Evolutionary conservation across 1,140 invertebrate species (phyloP).

Genomic region (Tribolium castaneum): DNA sequence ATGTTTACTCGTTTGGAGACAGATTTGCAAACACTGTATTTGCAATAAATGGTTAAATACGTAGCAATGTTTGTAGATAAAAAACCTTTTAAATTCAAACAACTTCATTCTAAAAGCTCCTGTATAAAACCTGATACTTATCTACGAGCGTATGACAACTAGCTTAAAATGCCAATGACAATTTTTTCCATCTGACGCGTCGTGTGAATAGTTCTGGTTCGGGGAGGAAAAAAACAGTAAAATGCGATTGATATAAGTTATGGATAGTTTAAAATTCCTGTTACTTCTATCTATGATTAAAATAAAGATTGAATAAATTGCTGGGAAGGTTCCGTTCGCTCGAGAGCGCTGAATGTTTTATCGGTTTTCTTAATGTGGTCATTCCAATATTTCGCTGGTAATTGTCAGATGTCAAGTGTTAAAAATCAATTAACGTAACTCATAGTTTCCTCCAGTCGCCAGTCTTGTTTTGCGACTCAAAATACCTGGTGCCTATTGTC

Average conservation of each 20-base stretch:
- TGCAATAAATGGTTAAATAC: neutral
- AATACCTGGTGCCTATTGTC: too few species aligned
- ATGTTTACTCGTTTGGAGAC: neutral
- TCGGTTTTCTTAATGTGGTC: conserved; percentile 21
- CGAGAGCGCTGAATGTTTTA: conserved; percentile 26
- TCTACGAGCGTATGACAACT: neutral
- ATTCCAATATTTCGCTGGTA: conserved; percentile 13
- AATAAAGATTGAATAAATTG: conserved; percentile 21
- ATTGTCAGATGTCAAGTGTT: conserved; percentile 24
- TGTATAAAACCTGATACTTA: neutral
- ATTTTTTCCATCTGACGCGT: neutral
- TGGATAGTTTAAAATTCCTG: conserved; percentile 4
- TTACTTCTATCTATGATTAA: conserved; percentile 10
- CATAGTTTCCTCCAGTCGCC: neutral
- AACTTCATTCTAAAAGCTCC: neutral
- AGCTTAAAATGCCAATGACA: conserved; percentile 12
- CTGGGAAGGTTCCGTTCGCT: neutral
- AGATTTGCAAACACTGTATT: neutral
- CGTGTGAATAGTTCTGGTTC: neutral
- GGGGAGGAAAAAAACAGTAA: neutral
- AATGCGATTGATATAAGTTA: neutral
- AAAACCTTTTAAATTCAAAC: conserved; percentile 24
- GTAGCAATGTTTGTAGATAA: conserved; percentile 1
- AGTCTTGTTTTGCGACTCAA: neutral
- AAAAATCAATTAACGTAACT: conserved; percentile 26